Evolutionary conservation across 2,888 invertebrate species (phyloP).

Genomic region (Ectemnius lituratus): DNA sequence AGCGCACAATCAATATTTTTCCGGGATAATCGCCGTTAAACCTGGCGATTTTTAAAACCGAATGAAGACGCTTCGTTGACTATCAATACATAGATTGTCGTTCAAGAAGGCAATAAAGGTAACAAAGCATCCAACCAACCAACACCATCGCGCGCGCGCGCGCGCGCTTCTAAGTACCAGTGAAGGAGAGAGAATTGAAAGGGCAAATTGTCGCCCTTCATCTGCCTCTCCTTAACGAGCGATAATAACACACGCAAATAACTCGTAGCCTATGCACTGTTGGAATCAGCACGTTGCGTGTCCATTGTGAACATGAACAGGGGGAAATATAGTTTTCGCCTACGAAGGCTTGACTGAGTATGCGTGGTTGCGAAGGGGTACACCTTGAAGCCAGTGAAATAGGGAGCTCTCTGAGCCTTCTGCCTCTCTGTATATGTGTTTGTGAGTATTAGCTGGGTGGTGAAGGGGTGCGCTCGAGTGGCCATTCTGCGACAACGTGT

Average conservation of each 20-base stretch:
- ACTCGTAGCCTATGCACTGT: slow-evolving; percentile 19
- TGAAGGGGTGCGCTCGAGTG: slow-evolving; percentile 62
- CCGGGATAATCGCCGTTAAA: not conserved
- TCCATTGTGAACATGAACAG: not conserved
- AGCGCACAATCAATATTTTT: too few species aligned
- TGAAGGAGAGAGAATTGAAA: slow-evolving; percentile 19
- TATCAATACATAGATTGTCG: not conserved
- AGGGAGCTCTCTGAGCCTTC: too few species aligned
- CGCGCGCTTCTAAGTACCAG: slow-evolving; percentile 23
- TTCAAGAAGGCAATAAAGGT: not conserved
- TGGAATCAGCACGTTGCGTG: not conserved
- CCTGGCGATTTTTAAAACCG: not conserved
- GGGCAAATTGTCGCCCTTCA: slow-evolving; percentile 51
- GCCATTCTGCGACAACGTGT: slow-evolving; percentile 63
- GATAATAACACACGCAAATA: slow-evolving; percentile 70
- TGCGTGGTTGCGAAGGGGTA: too few species aligned
- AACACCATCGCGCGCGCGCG: not conserved
- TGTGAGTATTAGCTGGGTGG: slow-evolving; percentile 36
- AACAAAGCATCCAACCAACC: not conserved
- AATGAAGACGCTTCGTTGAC: not conserved
- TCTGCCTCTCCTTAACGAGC: slow-evolving; percentile 64
- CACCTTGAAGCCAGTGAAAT: too few species aligned
- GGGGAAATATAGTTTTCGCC: too few species aligned
- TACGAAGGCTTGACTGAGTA: too few species aligned
- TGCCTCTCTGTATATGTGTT: too few species aligned